These are phyloP conservation scores for Struthidea cinerea DNA, from an alignment of 2,113 vertebrate genomes.

Conservation along the genomic window DNA sequence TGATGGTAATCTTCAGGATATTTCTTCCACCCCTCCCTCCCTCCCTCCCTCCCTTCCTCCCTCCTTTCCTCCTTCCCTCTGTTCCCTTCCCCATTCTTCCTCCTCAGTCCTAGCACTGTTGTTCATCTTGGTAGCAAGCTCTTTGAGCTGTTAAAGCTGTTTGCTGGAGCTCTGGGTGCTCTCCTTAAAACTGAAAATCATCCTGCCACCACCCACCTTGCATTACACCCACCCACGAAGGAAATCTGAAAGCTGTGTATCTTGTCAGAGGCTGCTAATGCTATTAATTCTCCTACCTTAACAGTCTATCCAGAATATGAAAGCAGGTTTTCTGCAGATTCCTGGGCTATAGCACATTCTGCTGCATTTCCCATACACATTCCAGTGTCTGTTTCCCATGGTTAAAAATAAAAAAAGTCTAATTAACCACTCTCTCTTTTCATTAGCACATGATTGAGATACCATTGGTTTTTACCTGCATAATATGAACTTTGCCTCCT, in stretches of 20 bases:
- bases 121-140: background rate
- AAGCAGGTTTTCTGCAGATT: conserved; percentile 14
- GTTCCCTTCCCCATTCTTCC: background rate
- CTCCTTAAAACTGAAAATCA: conserved; percentile 18
- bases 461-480: background rate
- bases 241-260: conserved; percentile 23
- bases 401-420: conserved; percentile 34
- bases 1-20: background rate
- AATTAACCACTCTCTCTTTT: conserved; percentile 16
- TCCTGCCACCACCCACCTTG: background rate
- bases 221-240: conserved; percentile 28
- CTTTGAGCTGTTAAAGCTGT: background rate
- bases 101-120: background rate
- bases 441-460: background rate
- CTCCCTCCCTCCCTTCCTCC: background rate
- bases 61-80: background rate
- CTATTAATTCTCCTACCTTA: conserved; percentile 13
- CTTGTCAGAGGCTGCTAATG: conserved; percentile 17
- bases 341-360: background rate
- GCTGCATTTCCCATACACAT: background rate
- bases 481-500: background rate
- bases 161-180: background rate
- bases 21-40: background rate
- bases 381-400: conserved; percentile 1
- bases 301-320: background rate